Percentiles rank a stretch among this genome's conserved stretches.
Evolutionary conservation across 1,140 invertebrate species (phyloP).

Genomic region (Scaptomyza montana): DNA sequence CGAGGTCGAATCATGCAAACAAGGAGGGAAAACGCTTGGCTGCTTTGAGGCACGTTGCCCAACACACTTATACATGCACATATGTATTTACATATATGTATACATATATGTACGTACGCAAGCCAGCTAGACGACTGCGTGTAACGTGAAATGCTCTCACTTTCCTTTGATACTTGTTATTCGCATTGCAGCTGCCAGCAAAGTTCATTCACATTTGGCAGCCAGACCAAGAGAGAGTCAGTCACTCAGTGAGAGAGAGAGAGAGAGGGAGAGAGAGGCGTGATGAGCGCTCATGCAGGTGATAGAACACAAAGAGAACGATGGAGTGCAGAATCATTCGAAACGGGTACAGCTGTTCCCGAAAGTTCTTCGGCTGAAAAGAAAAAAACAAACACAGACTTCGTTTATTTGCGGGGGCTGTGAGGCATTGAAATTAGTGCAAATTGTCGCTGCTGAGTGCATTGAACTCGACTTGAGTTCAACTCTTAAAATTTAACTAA

Average conservation of each 20-base stretch:
- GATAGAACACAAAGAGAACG: constrained; percentile 18
- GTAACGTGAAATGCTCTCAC: constrained; percentile 75
- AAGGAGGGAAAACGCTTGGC: constrained; percentile 18
- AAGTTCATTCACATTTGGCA: constrained; percentile 81
- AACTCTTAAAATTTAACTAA: constrained; percentile 11
- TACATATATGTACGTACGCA: neutral
- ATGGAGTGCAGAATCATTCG: constrained; percentile 24
- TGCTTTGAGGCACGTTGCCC: constrained; percentile 21
- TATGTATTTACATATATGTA: neutral
- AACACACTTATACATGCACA: constrained; percentile 15
- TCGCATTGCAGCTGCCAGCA: constrained; percentile 70
- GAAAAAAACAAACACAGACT: constrained; percentile 1
- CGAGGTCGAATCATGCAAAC: constrained; percentile 38
- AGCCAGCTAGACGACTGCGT: constrained; percentile 37
- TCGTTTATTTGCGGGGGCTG: constrained; percentile 40
- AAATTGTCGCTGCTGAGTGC: constrained; percentile 63
- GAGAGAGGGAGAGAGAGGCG: constrained; percentile 31
- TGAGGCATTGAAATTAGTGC: constrained; percentile 72
- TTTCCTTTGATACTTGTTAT: constrained; percentile 83
- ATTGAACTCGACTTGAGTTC: constrained; percentile 55
- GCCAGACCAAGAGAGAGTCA: constrained; percentile 22
- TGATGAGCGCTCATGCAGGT: constrained; percentile 31
- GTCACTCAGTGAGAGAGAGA: neutral
- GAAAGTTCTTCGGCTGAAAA: constrained; percentile 59
- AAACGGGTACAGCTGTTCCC: constrained; percentile 75